phyloP scores from a whole-genome alignment of 2,888 invertebrate genomes.

The Cheilosia urbana region DNA sequence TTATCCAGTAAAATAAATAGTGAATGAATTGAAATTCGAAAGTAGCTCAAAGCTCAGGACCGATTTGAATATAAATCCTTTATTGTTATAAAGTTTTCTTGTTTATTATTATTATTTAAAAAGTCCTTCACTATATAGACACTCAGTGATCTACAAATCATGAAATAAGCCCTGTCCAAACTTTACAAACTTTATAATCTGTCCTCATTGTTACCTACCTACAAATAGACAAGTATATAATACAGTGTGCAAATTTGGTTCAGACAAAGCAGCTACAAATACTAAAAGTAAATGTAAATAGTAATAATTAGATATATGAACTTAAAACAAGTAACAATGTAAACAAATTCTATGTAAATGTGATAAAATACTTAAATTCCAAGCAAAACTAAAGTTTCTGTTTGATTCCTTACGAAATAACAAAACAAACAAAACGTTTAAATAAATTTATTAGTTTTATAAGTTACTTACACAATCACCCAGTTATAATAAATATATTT shows the following conservation, averaged over 20 bases:
- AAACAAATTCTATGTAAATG: conserved; percentile 58
- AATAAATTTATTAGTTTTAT: not conserved
- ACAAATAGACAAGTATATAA: not conserved
- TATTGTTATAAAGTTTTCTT: too few species aligned
- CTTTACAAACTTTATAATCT: not conserved
- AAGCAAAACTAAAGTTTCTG: not conserved
- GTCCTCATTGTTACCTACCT: not conserved
- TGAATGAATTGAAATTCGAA: not conserved
- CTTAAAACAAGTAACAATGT: conserved; percentile 13
- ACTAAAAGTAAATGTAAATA: conserved; percentile 62
- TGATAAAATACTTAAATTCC: conserved; percentile 56
- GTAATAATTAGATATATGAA: conserved; percentile 1
- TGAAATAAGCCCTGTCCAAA: not conserved
- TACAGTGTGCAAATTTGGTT: conserved; percentile 3
- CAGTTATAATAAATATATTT: too few species aligned
- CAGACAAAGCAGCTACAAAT: conserved; percentile 14
- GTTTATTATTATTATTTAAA: too few species aligned
- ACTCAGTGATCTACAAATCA: not conserved
- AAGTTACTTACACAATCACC: too few species aligned
- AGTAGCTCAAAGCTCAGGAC: not conserved
- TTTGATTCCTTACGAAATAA: too few species aligned
- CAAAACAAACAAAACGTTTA: too few species aligned
- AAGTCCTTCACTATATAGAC: not conserved
- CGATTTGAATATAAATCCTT: too few species aligned
- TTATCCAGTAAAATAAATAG: conserved; percentile 23